Evolutionary conservation across 2,113 vertebrate genomes (phyloP), one percentile per base, ranked within the genome.

Genomic region (Silurus meridionalis): DNA sequence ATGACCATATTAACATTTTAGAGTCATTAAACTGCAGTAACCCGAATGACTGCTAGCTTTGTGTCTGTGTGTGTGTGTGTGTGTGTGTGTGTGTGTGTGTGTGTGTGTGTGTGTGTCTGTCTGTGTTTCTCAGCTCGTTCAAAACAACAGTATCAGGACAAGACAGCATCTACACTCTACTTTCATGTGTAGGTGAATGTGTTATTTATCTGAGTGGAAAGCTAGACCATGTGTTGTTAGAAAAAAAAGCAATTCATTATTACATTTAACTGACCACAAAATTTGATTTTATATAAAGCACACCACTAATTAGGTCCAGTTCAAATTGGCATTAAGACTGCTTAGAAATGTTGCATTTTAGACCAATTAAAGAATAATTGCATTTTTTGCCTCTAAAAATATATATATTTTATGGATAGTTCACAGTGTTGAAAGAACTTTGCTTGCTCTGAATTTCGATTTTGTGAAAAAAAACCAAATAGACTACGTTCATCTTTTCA

Each of bases 1-100:
- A 94, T 93, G 91, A 92, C 91, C 91, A 89, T 91, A 95, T 95
- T 95, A 94, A 95, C 94, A 94, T 95, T 95, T 94, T 93, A 93
- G 90, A 94, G 89, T 88, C 92, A 91, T 94, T 95, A 93, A 94
- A 93, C 94, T 93, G 91, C 87, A 87, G 89, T 88, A 81, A 82
- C 84, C 87, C 89, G 92, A 92, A 84, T 82, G 83, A 69, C 67
- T 82, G 75, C 77, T 86, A 85, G 80, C 63, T 50, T 78, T 64
- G 15, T 80, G 80, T 53, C 83, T 63, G 67, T 66, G 86, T 69
- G 71, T 58, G 74, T 48, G 67, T 75, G 77, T 83, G 52, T 61
- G 55, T 61, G 83, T 60, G 57, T 85, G 75, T 72, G 55, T 60
- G 11, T 81, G 79, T 53, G 85, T 63, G 67, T 66, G 86, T 69